Evolutionary conservation across 2,888 invertebrate species (phyloP).

Genomic region (Idaea biselata): DNA sequence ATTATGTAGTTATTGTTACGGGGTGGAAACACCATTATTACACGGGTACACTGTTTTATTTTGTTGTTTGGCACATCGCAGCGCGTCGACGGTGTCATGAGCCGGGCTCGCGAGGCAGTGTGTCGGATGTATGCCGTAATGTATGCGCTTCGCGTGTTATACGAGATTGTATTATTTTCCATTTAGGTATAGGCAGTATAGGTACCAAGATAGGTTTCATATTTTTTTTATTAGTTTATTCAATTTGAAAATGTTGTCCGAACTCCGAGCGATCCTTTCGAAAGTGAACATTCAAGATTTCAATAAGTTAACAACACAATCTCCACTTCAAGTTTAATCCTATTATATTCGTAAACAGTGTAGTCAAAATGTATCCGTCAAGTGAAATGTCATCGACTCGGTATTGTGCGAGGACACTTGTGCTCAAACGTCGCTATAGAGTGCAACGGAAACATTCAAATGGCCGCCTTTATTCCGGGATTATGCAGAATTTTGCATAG

Average conservation of each 20-base stretch:
- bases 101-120: slow-evolving; percentile 14
- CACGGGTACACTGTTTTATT: slow-evolving; percentile 67
- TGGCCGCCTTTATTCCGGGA: slow-evolving; percentile 73
- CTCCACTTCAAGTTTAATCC: slow-evolving; percentile 62
- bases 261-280: slow-evolving; percentile 27
- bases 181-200: neutral
- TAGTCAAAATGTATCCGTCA: slow-evolving; percentile 58
- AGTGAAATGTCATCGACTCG: slow-evolving; percentile 56
- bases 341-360: slow-evolving; percentile 70
- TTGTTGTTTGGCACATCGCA: slow-evolving; percentile 68
- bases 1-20: slow-evolving; percentile 81
- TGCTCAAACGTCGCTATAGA: slow-evolving; percentile 36
- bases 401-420: slow-evolving; percentile 47
- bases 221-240: neutral
- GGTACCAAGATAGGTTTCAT: neutral
- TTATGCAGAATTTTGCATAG: slow-evolving; percentile 77
- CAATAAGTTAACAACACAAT: slow-evolving; percentile 59
- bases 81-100: slow-evolving; percentile 42
- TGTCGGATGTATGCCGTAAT: slow-evolving; percentile 18
- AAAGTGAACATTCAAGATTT: slow-evolving; percentile 39
- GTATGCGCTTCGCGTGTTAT: slow-evolving; percentile 2
- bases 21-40: slow-evolving; percentile 81
- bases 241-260: neutral
- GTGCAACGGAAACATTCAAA: slow-evolving; percentile 66
- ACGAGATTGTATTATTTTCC: neutral